Conservation (phyloP, 2,888 invertebrate species). For the Mystacides longicornis region DNA sequence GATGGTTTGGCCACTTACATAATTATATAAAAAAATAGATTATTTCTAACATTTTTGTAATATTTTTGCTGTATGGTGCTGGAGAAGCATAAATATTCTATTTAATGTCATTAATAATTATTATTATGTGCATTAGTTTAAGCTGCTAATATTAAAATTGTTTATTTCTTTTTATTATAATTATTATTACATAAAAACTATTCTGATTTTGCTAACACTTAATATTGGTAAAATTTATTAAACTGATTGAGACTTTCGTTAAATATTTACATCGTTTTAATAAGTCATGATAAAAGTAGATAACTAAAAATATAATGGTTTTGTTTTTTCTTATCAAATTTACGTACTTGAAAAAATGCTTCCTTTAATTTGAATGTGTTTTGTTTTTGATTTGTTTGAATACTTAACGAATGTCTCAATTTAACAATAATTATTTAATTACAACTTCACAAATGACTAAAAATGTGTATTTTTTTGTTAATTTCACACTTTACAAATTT, state of each 20-base stretch:
- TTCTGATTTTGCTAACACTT: not conserved
- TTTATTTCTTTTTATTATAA: not conserved
- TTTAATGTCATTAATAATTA: not conserved
- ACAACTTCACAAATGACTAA: too few species aligned
- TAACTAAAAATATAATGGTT: too few species aligned
- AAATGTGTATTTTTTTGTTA: too few species aligned
- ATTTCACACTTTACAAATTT: too few species aligned
- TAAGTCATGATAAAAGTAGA: too few species aligned
- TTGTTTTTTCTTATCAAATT: not conserved
- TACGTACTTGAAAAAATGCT: too few species aligned
- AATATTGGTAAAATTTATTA: not conserved
- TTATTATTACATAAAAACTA: not conserved
- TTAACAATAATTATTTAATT: too few species aligned
- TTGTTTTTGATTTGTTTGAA: constrained; percentile 7
- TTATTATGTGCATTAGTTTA: not conserved
- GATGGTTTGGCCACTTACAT: too few species aligned
- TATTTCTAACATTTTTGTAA: not conserved
- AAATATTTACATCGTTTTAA: not conserved
- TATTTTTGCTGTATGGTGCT: not conserved
- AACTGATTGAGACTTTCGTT: constrained; percentile 14
- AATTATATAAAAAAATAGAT: not conserved
- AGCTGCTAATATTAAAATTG: not conserved
- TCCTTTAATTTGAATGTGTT: constrained; percentile 1
- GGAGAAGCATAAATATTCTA: not conserved
- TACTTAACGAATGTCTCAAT: constrained; percentile 18